phyloP scores from a whole-genome alignment of 2,113 vertebrate species.

The Corvus moneduloides region DNA sequence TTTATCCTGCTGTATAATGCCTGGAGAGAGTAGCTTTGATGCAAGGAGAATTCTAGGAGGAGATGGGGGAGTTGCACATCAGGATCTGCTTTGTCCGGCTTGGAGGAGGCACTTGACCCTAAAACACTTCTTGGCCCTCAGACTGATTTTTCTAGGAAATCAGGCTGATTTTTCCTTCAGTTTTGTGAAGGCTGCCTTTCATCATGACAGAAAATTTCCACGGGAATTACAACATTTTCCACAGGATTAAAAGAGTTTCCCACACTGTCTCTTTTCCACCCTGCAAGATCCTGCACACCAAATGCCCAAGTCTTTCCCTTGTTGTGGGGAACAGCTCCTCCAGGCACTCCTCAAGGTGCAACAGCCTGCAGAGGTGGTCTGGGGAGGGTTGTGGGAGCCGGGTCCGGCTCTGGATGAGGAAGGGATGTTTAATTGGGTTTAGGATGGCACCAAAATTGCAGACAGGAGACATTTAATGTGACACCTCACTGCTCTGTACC shows the following conservation, averaged over 20 bases:
- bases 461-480: too few species aligned
- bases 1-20: neutral
- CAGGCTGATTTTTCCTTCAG: neutral
- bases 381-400: neutral
- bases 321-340: fast-evolving
- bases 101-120: neutral
- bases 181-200: neutral
- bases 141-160: neutral
- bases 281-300: too few species aligned
- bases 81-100: neutral
- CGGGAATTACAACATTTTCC: neutral
- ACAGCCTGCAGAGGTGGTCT: neutral
- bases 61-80: neutral
- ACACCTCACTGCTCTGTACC: neutral
- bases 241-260: neutral
- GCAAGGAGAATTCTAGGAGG: neutral
- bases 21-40: neutral
- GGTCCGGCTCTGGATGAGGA: neutral
- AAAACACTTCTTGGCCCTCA: neutral
- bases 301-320: fast-evolving
- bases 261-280: fast-evolving
- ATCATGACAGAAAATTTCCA: neutral
- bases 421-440: neutral
- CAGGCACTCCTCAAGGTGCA: fast-evolving
- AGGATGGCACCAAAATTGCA: neutral